These are phyloP conservation scores for Polyergus mexicanus DNA, from an alignment of 1,140 invertebrate genomes.

Conservation along the genomic window DNA sequence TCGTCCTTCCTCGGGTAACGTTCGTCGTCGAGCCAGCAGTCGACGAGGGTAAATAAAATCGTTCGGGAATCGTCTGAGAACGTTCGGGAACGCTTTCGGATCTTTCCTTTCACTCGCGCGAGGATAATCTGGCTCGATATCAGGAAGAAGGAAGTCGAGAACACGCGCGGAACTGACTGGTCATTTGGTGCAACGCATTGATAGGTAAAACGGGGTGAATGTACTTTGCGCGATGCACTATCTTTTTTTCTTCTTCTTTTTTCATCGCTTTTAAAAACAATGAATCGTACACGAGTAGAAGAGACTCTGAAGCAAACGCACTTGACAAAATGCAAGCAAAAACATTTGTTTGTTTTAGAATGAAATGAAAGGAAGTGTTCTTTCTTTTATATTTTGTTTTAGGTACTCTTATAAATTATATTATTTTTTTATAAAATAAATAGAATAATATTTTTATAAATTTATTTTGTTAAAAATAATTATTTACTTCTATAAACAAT, in stretches of 20 bases:
- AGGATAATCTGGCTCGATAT: slow-evolving; percentile 43
- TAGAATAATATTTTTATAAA: no score
- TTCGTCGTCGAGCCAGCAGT: neutral
- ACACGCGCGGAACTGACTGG: slow-evolving; percentile 69
- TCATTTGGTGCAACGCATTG: slow-evolving; percentile 65
- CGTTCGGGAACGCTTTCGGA: neutral
- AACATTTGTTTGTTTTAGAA: neutral
- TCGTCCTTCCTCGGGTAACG: slow-evolving; percentile 36
- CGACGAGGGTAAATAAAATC: slow-evolving; percentile 67
- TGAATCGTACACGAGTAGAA: neutral
- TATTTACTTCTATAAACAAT: no score
- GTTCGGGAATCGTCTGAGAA: slow-evolving; percentile 44
- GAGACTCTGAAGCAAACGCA: neutral
- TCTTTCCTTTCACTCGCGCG: slow-evolving; percentile 53
- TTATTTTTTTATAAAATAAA: no score
- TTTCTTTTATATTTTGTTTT: no score
- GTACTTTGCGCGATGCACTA: slow-evolving; percentile 68
- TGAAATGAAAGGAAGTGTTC: no score
- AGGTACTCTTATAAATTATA: no score
- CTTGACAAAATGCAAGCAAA: neutral
- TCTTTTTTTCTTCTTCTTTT: neutral
- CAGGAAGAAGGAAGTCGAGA: slow-evolving; percentile 66
- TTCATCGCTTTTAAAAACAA: slow-evolving; percentile 35
- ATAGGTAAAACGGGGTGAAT: slow-evolving; percentile 71
- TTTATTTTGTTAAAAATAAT: no score